Conservation (phyloP, 2,113 vertebrate genomes). For the Oncorhynchus mykiss region DNA sequence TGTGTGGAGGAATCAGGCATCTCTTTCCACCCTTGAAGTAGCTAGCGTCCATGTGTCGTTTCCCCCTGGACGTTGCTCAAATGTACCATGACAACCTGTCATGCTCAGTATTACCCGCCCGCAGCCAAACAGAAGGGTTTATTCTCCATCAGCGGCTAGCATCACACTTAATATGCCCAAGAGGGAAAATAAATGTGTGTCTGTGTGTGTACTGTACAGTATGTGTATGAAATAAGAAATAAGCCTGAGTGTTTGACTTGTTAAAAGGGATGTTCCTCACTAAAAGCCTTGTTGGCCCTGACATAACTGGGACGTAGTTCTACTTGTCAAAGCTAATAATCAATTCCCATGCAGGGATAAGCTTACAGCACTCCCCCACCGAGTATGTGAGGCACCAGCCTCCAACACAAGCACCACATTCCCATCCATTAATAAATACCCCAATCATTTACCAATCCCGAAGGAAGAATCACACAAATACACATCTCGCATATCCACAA, state of each 20-base stretch:
- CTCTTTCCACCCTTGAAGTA: slow-evolving; percentile 30
- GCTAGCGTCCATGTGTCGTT: slow-evolving; percentile 18
- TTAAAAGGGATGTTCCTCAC: slow-evolving; percentile 71
- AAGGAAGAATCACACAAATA: slow-evolving; percentile 29
- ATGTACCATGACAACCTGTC: slow-evolving; percentile 71
- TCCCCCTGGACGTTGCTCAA: slow-evolving; percentile 56
- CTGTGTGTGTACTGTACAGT: slow-evolving; percentile 7
- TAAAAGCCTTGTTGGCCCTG: slow-evolving; percentile 66
- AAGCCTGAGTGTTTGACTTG: slow-evolving; percentile 62
- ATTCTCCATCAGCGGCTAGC: slow-evolving; percentile 65
- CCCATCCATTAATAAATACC: slow-evolving; percentile 48
- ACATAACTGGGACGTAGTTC: slow-evolving; percentile 77
- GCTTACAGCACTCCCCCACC: slow-evolving; percentile 65
- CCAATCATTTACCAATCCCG: slow-evolving; percentile 53
- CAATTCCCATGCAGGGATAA: slow-evolving; percentile 67
- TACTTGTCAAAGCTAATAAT: slow-evolving; percentile 75
- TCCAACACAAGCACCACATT: slow-evolving; percentile 48
- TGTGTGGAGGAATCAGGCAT: slow-evolving; percentile 14
- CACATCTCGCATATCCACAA: not conserved
- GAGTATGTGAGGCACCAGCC: slow-evolving; percentile 30
- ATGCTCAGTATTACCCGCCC: slow-evolving; percentile 54
- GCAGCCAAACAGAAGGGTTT: slow-evolving; percentile 70
- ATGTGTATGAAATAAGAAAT: slow-evolving; percentile 40
- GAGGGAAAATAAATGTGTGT: not conserved
- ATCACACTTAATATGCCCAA: slow-evolving; percentile 12